These are phyloP conservation scores for Apodemia hepburni DNA, from an alignment of 2,888 invertebrate species.

Conservation along the genomic window DNA sequence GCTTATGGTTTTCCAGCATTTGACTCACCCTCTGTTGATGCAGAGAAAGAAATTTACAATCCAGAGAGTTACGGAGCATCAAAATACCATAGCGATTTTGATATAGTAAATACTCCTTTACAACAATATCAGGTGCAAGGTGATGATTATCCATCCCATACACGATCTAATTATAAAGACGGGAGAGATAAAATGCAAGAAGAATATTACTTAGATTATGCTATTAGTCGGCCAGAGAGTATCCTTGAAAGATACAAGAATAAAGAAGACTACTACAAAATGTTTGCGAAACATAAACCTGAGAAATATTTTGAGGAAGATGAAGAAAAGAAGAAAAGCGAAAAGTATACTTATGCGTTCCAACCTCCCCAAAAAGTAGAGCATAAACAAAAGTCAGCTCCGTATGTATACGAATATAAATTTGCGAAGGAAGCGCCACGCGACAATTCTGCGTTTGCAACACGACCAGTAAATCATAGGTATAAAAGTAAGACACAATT, in stretches of 20 bases:
- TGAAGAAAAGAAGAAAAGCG: conserved; percentile 45
- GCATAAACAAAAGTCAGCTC: conserved; percentile 48
- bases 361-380: conserved; percentile 47
- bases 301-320: conserved; percentile 42
- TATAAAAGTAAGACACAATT: conserved; percentile 56
- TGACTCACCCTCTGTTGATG: conserved; percentile 42
- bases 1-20: conserved; percentile 67
- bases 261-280: conserved; percentile 61
- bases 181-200: conserved; percentile 57
- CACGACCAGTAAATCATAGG: conserved; percentile 40
- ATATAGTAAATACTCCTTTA: conserved; percentile 53
- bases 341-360: conserved; percentile 43
- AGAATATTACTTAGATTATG: conserved; percentile 58
- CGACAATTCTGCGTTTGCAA: conserved; percentile 17
- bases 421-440: conserved; percentile 48
- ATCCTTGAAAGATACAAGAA: conserved; percentile 51
- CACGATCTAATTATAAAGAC: conserved; percentile 58
- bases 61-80: conserved; percentile 54
- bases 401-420: conserved; percentile 50
- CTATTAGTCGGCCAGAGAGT: conserved; percentile 58
- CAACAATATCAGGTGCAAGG: conserved; percentile 57
- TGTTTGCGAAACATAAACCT: conserved; percentile 55
- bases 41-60: conserved; percentile 59
- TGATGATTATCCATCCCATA: conserved; percentile 55
- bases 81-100: conserved; percentile 45